Evolutionary conservation across 1,140 invertebrate genomes (phyloP).

Genomic region (Branchinecta lynchi): DNA sequence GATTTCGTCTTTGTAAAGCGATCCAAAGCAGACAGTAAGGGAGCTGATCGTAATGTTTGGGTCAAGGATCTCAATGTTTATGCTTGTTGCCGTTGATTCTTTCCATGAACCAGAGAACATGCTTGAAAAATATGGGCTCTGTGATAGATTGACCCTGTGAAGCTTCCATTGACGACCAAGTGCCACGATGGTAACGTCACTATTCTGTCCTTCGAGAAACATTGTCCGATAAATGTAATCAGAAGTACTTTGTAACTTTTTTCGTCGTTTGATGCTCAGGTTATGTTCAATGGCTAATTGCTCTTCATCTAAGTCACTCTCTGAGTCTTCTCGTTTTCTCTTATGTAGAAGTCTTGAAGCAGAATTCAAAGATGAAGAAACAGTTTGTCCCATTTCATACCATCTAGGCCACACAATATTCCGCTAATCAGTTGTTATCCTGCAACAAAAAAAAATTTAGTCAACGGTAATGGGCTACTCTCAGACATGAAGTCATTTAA

Average conservation of each 20-base stretch:
- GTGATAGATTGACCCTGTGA: constrained; percentile 57
- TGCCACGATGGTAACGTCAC: constrained; percentile 55
- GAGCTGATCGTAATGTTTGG: constrained; percentile 51
- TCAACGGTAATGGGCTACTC: too few relatives aligned
- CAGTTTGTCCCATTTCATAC: too few relatives aligned
- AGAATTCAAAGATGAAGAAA: too few relatives aligned
- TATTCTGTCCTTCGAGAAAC: constrained; percentile 57
- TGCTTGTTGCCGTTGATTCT: constrained; percentile 48
- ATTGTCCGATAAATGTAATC: constrained; percentile 62
- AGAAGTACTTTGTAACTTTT: constrained; percentile 9
- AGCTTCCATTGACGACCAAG: constrained; percentile 54
- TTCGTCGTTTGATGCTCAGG: not conserved
- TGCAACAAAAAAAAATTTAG: too few relatives aligned
- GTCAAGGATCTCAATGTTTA: constrained; percentile 55
- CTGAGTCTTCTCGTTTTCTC: constrained; percentile 6
- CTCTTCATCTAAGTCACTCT: not conserved
- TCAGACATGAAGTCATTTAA: too few relatives aligned
- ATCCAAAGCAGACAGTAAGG: constrained; percentile 53
- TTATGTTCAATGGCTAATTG: not conserved
- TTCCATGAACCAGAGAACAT: constrained; percentile 71
- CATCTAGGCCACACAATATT: too few relatives aligned
- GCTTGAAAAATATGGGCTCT: constrained; percentile 34
- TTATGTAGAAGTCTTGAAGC: not conserved
- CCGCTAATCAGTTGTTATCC: too few relatives aligned
- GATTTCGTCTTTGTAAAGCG: constrained; percentile 61